Percentiles rank a stretch among this genome's conserved stretches.
Conservation (phyloP, 2,113 vertebrate species). For the Synodontis membranacea region DNA sequence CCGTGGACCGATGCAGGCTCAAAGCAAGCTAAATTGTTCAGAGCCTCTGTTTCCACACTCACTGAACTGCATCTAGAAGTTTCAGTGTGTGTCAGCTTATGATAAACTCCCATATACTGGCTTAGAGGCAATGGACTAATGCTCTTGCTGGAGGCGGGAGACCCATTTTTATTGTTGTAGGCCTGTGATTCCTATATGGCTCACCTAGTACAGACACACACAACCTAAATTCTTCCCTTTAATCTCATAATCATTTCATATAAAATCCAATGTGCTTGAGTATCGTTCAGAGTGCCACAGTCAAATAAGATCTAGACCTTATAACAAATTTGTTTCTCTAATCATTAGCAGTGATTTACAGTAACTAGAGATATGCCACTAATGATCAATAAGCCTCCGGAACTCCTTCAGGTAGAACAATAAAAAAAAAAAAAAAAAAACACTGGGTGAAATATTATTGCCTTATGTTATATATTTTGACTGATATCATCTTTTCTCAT, state of each 20-base stretch:
- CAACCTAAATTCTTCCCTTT: neutral
- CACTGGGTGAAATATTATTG: neutral
- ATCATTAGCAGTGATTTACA: neutral
- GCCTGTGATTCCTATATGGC: neutral
- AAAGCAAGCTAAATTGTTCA: constrained; percentile 28
- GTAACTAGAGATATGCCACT: neutral
- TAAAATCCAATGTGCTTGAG: too few species aligned
- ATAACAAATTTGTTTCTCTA: neutral
- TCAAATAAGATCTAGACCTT: too few species aligned
- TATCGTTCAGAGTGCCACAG: neutral
- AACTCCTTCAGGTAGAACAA: neutral
- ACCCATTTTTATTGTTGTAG: constrained; percentile 3
- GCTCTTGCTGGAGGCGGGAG: neutral
- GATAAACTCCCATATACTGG: constrained; percentile 21
- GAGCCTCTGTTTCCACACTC: constrained; percentile 31
- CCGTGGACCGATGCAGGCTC: neutral
- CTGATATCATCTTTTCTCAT: neutral
- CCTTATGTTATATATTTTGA: too few species aligned
- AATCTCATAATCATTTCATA: neutral
- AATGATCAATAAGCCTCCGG: neutral
- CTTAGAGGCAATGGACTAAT: neutral
- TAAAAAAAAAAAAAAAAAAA: neutral
- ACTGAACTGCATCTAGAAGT: constrained; percentile 13
- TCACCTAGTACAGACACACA: neutral
- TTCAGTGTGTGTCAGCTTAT: constrained; percentile 28